Conservation (phyloP, 2,888 invertebrate species). For the Sphaeridia pumilis region DNA sequence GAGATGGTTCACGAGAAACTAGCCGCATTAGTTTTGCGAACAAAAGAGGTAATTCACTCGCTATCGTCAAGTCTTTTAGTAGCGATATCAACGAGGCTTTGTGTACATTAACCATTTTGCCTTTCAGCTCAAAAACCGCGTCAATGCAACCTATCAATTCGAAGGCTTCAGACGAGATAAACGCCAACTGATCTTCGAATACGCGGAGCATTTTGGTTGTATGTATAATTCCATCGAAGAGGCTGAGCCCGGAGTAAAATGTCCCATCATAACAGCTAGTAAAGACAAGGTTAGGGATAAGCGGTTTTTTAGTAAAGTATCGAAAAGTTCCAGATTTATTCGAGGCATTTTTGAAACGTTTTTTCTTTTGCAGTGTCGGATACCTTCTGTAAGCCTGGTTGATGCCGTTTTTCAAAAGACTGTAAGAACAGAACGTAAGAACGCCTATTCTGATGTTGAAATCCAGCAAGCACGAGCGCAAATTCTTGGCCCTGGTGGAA, state of each 20-base stretch:
- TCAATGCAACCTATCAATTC: conserved; percentile 55
- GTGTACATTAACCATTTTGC: conserved; percentile 40
- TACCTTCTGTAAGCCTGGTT: conserved; percentile 73
- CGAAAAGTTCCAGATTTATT: not conserved
- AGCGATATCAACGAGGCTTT: too few relatives aligned
- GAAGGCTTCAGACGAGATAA: conserved; percentile 88
- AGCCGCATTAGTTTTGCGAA: conserved; percentile 69
- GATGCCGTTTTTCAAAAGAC: conserved; percentile 66
- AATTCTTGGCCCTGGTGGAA: conserved; percentile 24
- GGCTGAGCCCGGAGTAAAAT: conserved; percentile 39
- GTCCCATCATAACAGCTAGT: conserved; percentile 68
- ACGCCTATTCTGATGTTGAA: conserved; percentile 30
- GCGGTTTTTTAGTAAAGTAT: too few relatives aligned
- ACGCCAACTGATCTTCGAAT: conserved; percentile 82
- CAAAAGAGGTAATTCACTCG: conserved; percentile 59
- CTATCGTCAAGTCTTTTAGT: not conserved
- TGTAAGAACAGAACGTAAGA: conserved; percentile 21
- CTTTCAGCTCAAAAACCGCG: conserved; percentile 40
- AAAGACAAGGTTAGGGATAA: conserved; percentile 53
- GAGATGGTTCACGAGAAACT: conserved; percentile 70
- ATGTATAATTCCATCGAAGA: conserved; percentile 88
- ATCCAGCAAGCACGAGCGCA: conserved; percentile 23
- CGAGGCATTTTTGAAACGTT: too few relatives aligned
- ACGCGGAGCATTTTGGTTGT: conserved; percentile 88
- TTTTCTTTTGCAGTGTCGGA: conserved; percentile 57